Percentiles rank a stretch among this genome's conserved stretches.
Conservation (phyloP, 2,113 vertebrate species). For the Gallinago paraguaiae region DNA sequence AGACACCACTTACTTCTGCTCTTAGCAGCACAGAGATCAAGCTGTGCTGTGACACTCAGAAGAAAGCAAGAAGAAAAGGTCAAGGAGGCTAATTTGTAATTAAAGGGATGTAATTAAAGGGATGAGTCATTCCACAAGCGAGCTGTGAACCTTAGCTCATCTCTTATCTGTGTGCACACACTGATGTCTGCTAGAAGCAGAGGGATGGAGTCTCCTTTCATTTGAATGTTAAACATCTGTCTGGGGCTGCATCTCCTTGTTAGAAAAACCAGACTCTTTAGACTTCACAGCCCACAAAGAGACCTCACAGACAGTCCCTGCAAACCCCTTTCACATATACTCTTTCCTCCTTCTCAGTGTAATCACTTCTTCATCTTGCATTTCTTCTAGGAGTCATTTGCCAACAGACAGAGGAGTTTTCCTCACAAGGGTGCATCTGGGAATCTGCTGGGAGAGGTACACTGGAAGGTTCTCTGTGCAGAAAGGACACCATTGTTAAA, state of each 20-base stretch:
- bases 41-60: neutral
- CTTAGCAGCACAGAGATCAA: neutral
- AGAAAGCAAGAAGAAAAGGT: slow-evolving; percentile 39
- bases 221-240: neutral
- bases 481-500: neutral
- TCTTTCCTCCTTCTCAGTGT: neutral
- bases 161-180: neutral
- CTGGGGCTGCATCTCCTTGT: neutral
- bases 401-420: neutral
- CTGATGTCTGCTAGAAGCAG: neutral
- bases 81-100: slow-evolving; percentile 59
- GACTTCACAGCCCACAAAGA: neutral
- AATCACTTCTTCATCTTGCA: neutral
- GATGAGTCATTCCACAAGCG: slow-evolving; percentile 41
- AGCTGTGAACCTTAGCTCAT: slow-evolving; percentile 16
- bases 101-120: slow-evolving; percentile 50
- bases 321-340: accelerated
- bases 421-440: neutral
- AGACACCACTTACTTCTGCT: neutral
- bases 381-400: neutral
- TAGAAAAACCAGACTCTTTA: neutral
- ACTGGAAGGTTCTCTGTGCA: neutral
- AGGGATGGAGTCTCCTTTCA: neutral
- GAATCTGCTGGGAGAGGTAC: neutral
- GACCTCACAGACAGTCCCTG: neutral